Percentiles rank a stretch among this genome's conserved stretches.
These are phyloP conservation scores for Naja naja DNA, from an alignment of 2,113 vertebrate species.

Conservation along the genomic window DNA sequence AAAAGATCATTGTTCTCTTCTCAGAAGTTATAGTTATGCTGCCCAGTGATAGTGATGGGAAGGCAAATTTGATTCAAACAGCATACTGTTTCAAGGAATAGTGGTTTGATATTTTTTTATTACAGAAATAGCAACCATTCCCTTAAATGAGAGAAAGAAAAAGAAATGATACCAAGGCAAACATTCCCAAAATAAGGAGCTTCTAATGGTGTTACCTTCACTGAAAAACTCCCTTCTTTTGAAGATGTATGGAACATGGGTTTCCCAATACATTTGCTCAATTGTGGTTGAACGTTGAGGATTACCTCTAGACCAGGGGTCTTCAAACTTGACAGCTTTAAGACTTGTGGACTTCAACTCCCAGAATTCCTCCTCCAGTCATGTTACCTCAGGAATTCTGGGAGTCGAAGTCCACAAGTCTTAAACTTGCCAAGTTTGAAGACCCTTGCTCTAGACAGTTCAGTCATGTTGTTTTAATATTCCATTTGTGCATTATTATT, in stretches of 20 bases:
- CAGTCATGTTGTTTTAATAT: background rate
- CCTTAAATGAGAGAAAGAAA: background rate
- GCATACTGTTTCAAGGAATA: background rate
- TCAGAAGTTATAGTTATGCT: background rate
- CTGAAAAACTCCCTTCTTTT: background rate
- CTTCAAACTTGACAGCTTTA: too few relatives aligned
- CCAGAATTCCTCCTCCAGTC: too few relatives aligned
- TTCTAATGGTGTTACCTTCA: background rate
- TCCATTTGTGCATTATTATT: background rate
- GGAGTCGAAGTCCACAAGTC: too few relatives aligned
- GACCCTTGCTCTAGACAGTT: background rate
- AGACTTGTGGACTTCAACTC: too few relatives aligned
- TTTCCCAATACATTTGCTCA: background rate
- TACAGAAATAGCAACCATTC: background rate
- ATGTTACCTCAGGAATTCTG: background rate
- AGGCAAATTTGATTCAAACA: background rate
- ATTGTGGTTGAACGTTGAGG: too few relatives aligned
- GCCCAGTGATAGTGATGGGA: background rate
- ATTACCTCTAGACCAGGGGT: too few relatives aligned
- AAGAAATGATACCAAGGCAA: background rate
- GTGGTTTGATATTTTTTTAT: background rate
- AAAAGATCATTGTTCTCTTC: background rate
- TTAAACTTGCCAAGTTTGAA: too few relatives aligned
- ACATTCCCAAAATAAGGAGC: background rate
- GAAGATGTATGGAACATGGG: background rate